Evolutionary conservation across 2,113 vertebrate genomes (phyloP).

Genomic region (Rhinichthys klamathensis): DNA sequence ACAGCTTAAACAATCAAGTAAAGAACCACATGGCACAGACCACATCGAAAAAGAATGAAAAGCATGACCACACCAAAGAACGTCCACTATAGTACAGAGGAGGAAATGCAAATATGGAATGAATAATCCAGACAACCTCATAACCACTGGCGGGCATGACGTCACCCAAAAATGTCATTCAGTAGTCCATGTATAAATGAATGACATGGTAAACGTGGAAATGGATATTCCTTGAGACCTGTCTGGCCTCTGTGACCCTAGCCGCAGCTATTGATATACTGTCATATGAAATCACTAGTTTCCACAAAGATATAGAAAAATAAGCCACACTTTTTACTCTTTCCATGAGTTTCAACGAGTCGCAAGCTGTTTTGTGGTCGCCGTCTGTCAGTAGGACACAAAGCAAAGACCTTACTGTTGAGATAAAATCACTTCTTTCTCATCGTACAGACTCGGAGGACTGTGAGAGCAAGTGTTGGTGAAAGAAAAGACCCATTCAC

Average conservation of each 20-base stretch:
- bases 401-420: conserved; percentile 21
- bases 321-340: conserved; percentile 25
- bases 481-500: neutral
- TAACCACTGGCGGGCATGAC: conserved; percentile 35
- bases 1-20: conserved; percentile 33
- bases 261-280: conserved; percentile 8
- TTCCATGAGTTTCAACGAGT: conserved; percentile 37
- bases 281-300: conserved; percentile 24
- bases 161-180: conserved; percentile 45
- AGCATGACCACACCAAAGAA: conserved; percentile 46
- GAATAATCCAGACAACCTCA: conserved; percentile 43
- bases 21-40: conserved; percentile 25
- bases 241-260: conserved; percentile 2
- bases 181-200: conserved; percentile 42
- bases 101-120: conserved; percentile 22
- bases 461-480: neutral
- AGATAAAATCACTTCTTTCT: conserved; percentile 12
- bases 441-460: neutral
- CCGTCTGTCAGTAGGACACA: neutral
- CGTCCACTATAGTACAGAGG: conserved; percentile 1
- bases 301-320: conserved; percentile 35
- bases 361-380: conserved; percentile 18
- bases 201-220: conserved; percentile 35
- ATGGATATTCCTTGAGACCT: conserved; percentile 39
- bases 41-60: conserved; percentile 42